Conservation (phyloP, 2,888 invertebrate species). For the Pyrrhopygopsis socrates region DNA sequence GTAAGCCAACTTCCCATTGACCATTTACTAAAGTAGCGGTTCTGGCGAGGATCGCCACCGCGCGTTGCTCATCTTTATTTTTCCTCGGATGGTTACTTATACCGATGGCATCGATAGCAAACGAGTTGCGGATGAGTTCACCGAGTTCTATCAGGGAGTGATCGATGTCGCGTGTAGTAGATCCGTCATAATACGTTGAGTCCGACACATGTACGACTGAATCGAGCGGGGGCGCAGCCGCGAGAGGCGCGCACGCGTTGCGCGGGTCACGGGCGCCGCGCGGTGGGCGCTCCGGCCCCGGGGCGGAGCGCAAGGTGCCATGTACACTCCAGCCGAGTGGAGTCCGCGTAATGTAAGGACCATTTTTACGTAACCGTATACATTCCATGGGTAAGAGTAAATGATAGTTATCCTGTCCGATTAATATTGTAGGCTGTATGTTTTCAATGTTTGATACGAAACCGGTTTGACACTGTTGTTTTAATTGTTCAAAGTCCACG, state of each 20-base stretch:
- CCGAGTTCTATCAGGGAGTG: not conserved
- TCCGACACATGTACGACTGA: not conserved
- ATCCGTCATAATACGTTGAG: not conserved
- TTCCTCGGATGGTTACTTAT: not conserved
- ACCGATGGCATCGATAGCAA: not conserved
- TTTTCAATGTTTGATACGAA: not conserved
- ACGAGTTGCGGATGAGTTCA: not conserved
- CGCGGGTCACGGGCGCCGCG: not conserved
- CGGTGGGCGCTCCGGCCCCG: too few species aligned
- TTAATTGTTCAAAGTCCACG: conserved; percentile 6
- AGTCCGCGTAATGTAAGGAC: not conserved
- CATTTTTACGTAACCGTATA: not conserved
- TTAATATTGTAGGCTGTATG: conserved; percentile 30
- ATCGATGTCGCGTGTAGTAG: not conserved
- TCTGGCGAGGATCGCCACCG: not conserved
- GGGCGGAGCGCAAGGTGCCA: not conserved
- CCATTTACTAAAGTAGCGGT: conserved; percentile 53
- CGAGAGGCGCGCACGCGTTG: not conserved
- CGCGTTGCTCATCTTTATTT: not conserved
- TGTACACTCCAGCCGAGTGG: conserved; percentile 37
- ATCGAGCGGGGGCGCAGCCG: not conserved
- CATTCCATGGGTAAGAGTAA: not conserved
- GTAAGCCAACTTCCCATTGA: conserved; percentile 74
- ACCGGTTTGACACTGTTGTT: not conserved
- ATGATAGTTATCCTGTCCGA: conserved; percentile 49